These are phyloP conservation scores for Ditylenchus weischeri DNA, from an alignment of 2,888 invertebrate species.

Conservation along the genomic window DNA sequence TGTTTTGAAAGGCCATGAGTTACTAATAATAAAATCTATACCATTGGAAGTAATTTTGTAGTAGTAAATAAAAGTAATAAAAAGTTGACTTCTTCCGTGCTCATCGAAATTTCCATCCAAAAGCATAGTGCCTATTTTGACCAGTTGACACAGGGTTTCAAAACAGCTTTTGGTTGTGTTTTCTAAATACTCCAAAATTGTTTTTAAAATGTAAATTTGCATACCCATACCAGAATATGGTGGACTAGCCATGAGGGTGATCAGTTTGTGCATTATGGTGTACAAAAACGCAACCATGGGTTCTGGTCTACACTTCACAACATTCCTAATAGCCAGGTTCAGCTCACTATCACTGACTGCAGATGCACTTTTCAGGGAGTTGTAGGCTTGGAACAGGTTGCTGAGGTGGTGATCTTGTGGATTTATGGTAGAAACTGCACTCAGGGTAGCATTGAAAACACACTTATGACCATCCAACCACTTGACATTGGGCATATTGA, in stretches of 20 bases:
- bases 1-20: no score
- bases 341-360: constrained; percentile 7
- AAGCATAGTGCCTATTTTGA: constrained; percentile 75
- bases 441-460: constrained; percentile 76
- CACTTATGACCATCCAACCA: constrained; percentile 95
- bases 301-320: constrained; percentile 64
- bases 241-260: constrained; percentile 76
- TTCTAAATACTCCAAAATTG: constrained; percentile 60
- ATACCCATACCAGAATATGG: constrained; percentile 62
- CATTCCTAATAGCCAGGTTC: constrained; percentile 38
- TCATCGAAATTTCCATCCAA: constrained; percentile 74
- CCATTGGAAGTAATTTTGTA: constrained; percentile 38
- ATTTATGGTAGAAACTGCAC: constrained; percentile 83
- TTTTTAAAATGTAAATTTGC: no score
- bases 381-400: constrained; percentile 26
- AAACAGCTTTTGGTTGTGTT: constrained; percentile 83
- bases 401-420: constrained; percentile 64
- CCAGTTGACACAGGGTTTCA: constrained; percentile 79
- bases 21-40: no score
- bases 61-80: constrained; percentile 83
- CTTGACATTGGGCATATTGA: constrained; percentile 82
- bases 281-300: constrained; percentile 77
- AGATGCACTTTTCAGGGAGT: constrained; percentile 29
- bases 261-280: constrained; percentile 76
- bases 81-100: constrained; percentile 77